These are phyloP conservation scores for Drosophila flavopinicola DNA, from an alignment of 2,888 invertebrate genomes.

Conservation along the genomic window DNA sequence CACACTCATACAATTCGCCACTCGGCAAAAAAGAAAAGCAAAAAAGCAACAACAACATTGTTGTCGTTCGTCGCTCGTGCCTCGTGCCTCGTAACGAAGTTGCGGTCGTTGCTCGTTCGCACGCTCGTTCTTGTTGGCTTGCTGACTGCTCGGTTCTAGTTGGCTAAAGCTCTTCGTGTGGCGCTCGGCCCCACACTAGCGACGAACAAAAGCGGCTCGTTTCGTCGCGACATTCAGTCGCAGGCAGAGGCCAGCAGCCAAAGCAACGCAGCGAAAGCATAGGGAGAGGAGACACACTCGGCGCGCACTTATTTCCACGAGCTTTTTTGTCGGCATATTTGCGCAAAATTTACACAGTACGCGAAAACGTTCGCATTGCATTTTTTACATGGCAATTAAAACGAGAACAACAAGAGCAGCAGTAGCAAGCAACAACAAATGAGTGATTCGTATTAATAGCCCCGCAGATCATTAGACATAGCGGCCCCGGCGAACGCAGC, in stretches of 20 bases:
- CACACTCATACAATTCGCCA: conserved; percentile 1
- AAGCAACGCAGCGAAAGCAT: conserved; percentile 47
- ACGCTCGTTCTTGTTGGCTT: conserved; percentile 73
- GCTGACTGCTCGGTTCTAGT: conserved; percentile 74
- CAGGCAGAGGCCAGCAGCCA: conserved; percentile 69
- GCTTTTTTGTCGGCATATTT: conserved; percentile 30
- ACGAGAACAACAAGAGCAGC: conserved; percentile 18
- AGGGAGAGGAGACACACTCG: conserved; percentile 35
- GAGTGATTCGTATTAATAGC: conserved; percentile 41
- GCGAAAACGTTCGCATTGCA: conserved; percentile 31
- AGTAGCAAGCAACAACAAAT: conserved; percentile 21
- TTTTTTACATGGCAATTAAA: conserved; percentile 55
- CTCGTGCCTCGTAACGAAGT: conserved; percentile 48
- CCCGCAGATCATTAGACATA: conserved; percentile 49
- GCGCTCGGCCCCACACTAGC: conserved; percentile 59
- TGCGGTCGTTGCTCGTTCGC: conserved; percentile 59
- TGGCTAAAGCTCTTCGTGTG: conserved; percentile 59
- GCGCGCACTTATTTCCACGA: conserved; percentile 36
- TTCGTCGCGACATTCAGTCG: conserved; percentile 59
- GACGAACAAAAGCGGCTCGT: conserved; percentile 19
- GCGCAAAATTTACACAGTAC: too few relatives aligned
- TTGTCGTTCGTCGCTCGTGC: conserved; percentile 24
- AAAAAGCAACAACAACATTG: conserved; percentile 5
- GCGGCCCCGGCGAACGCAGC: conserved; percentile 46
- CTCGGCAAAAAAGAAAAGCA: conserved; percentile 7